Percentiles rank a stretch among this genome's conserved stretches.
These are phyloP conservation scores for Nineta flava DNA, from an alignment of 2,888 invertebrate species.

Conservation along the genomic window DNA sequence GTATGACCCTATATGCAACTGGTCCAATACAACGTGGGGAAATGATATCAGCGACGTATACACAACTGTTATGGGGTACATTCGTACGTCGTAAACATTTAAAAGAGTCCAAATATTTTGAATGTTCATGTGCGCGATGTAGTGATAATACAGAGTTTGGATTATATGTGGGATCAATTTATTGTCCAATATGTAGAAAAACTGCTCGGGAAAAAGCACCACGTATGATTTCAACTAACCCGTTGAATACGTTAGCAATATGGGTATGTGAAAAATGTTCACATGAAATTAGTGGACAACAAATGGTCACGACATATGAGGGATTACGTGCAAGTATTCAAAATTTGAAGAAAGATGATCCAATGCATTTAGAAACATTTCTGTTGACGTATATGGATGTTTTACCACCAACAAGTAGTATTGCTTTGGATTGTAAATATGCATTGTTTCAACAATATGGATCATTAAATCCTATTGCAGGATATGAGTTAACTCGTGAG, in stretches of 20 bases:
- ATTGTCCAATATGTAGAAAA: conserved; percentile 43
- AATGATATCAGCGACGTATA: conserved; percentile 50
- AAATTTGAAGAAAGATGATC: conserved; percentile 33
- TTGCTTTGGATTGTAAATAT: conserved; percentile 50
- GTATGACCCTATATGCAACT: conserved; percentile 46
- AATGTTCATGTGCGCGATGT: conserved; percentile 50
- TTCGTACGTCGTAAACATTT: conserved; percentile 42
- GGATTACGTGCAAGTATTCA: conserved; percentile 41
- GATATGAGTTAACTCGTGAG: conserved; percentile 28
- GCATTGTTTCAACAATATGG: conserved; percentile 54
- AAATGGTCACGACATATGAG: conserved; percentile 45
- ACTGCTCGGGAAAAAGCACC: conserved; percentile 27
- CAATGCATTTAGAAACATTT: conserved; percentile 42
- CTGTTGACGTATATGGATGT: conserved; percentile 43
- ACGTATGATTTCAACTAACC: conserved; percentile 41
- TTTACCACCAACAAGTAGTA: conserved; percentile 49
- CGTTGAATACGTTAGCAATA: conserved; percentile 36
- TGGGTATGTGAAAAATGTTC: conserved; percentile 54
- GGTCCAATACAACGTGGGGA: conserved; percentile 49
- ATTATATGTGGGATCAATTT: conserved; percentile 41
- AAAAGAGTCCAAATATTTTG: conserved; percentile 45
- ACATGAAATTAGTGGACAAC: conserved; percentile 36
- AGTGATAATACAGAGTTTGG: conserved; percentile 52
- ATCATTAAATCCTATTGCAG: conserved; percentile 28
- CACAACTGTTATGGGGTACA: conserved; percentile 54